Evolutionary conservation across 2,797 vertebrate genomes (phyloP).

Genomic region (Tympanoctomys barrerae): DNA sequence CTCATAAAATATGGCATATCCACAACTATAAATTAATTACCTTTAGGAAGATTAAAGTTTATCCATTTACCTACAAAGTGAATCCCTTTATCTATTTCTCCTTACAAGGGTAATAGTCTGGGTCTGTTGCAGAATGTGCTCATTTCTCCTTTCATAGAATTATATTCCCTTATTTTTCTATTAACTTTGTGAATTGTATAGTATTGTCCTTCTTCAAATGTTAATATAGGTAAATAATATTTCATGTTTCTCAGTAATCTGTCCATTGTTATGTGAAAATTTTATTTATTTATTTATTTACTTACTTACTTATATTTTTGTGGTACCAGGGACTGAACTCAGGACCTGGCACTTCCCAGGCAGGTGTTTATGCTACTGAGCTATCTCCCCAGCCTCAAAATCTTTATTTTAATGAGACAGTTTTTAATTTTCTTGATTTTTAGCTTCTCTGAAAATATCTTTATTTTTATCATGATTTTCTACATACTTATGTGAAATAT

Average conservation of each 20-base stretch:
- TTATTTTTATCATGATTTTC: background rate
- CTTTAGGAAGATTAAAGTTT: background rate
- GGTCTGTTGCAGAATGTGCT: background rate
- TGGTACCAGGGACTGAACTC: too few species aligned
- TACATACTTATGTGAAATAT: background rate
- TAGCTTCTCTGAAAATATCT: conserved; percentile 10
- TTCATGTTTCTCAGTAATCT: background rate
- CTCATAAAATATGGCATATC: background rate
- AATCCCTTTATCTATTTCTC: background rate
- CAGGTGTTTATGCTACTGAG: too few species aligned
- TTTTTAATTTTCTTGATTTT: background rate
- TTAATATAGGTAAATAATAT: background rate
- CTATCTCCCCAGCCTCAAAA: too few species aligned
- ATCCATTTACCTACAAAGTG: background rate
- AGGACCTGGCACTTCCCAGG: too few species aligned
- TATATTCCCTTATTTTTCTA: background rate
- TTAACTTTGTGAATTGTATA: background rate
- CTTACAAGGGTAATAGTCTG: background rate
- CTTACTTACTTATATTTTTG: background rate
- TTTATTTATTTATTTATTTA: too few species aligned
- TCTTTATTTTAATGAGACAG: background rate
- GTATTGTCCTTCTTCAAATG: background rate
- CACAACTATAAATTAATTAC: background rate
- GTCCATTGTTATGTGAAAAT: background rate
- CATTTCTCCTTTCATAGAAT: background rate